A percentile compares a stretch with the other conserved stretches of the same genome.
Conservation (phyloP, 2,113 vertebrate genomes). For the Chionodraco myersi region DNA sequence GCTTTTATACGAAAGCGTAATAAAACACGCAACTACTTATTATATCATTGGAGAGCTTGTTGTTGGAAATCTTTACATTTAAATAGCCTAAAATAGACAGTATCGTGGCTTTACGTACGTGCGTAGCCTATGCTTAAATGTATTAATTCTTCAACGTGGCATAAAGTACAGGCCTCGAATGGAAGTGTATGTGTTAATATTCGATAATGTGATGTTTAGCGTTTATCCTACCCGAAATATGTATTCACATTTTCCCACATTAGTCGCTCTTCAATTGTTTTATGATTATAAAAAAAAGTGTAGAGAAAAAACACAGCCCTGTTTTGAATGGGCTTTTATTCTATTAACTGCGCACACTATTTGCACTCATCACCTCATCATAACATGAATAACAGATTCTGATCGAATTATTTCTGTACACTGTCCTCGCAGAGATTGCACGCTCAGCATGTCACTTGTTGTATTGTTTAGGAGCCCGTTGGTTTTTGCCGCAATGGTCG, state of each 20-base stretch:
- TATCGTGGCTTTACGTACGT: background rate
- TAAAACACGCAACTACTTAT: constrained; percentile 1
- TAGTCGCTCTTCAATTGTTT: constrained; percentile 21
- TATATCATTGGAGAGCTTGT: background rate
- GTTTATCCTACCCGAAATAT: constrained; percentile 31
- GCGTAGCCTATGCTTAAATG: constrained; percentile 24
- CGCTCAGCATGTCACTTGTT: constrained; percentile 73
- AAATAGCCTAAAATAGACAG: constrained; percentile 1
- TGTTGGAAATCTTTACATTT: constrained; percentile 14
- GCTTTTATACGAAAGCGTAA: constrained; percentile 21
- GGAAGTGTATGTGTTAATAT: constrained; percentile 3
- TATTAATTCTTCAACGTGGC: constrained; percentile 37
- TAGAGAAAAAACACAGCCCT: background rate
- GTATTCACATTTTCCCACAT: constrained; percentile 25
- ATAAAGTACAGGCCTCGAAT: constrained; percentile 15
- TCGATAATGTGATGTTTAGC: constrained; percentile 14
- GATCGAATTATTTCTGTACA: constrained; percentile 62
- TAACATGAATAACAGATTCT: constrained; percentile 55
- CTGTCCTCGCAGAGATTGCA: constrained; percentile 56
- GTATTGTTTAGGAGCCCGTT: constrained; percentile 85
- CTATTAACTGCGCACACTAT: constrained; percentile 60
- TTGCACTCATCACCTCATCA: constrained; percentile 52
- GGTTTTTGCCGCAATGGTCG: constrained; percentile 90
- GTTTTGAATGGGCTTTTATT: constrained; percentile 57
- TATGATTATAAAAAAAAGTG: constrained; percentile 10